These are phyloP conservation scores for Callipepla californica DNA, from an alignment of 2,113 vertebrate genomes.

Conservation along the genomic window DNA sequence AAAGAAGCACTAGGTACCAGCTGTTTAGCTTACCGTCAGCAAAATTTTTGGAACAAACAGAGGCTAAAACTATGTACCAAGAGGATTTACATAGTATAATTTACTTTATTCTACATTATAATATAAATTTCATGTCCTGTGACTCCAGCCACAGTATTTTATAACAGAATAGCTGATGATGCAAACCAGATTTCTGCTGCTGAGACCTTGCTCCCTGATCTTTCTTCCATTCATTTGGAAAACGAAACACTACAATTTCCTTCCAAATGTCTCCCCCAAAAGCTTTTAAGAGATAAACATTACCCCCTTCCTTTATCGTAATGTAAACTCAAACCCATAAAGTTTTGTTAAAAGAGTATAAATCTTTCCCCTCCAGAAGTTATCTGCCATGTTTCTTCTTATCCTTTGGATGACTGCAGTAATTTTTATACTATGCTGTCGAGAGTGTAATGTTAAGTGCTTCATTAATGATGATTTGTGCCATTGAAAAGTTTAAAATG, in stretches of 20 bases:
- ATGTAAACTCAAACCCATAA: conserved; percentile 64
- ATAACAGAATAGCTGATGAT: conserved; percentile 28
- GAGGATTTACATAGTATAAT: background rate
- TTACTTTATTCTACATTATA: background rate
- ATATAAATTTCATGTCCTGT: background rate
- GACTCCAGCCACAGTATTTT: background rate
- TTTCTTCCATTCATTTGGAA: conserved; percentile 20
- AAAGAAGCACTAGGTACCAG: background rate
- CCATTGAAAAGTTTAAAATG: conserved; percentile 71
- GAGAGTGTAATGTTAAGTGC: conserved; percentile 77
- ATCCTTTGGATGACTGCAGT: conserved; percentile 73
- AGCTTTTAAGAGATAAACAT: conserved; percentile 48
- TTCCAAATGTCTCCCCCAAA: conserved; percentile 26
- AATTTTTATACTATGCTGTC: conserved; percentile 74
- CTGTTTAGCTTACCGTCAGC: background rate
- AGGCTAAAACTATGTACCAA: background rate
- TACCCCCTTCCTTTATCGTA: conserved; percentile 18
- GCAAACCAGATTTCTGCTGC: background rate
- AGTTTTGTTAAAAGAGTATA: conserved; percentile 62
- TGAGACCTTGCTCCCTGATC: conserved; percentile 39
- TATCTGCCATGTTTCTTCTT: conserved; percentile 67
- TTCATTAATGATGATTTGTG: conserved; percentile 82
- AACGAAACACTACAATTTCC: background rate
- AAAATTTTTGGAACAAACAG: conserved; percentile 1
- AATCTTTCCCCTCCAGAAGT: conserved; percentile 62